Evolutionary conservation across 2,113 vertebrate genomes (phyloP), one percentile per base, ranked within the genome.

Genomic region (Pithys albifrons): DNA sequence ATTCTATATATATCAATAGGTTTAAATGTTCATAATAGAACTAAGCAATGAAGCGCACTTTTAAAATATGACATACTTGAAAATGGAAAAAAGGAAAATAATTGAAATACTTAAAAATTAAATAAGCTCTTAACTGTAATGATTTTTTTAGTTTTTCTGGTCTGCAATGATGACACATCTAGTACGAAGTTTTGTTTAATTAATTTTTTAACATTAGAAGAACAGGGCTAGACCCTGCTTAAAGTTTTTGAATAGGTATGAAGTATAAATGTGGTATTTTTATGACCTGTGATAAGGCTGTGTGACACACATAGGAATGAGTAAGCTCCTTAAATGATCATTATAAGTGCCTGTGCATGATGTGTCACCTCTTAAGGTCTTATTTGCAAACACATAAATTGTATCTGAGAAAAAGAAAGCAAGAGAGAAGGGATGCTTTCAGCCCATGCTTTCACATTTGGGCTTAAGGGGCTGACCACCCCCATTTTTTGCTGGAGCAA

Each of bases 401-500:
- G 12, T 8, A 14, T 48, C 18, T 19, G 31, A 81, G 37, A 41
- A 87, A 73, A 13, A 52, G 37, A 41, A 76, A 91, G 25, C 9
- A 51, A 31, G 18, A 67, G 23, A 43, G 29, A 61, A 75, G 23
- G 5, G 33, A 18, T 23, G 8, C 14, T 45, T 82, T 55, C 62
- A 57, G 14, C 6, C 25, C n/a, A 6, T 13, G 2, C 14, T 74
- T 64, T 43, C 55, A 66, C 1, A 0, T 65, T 19, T 74, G 45
- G 25, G 14, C 5, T 86, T 6, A 4, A 7, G 25, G 23, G 4
- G 17, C 4, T 71, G 31, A 33, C 0, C 7, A 29, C 1, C 9
- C 7, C 3, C 1, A 13, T 4, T 35, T 49, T 41, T 80, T 4
- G 0, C 27, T 89, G 67, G 7, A 89, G 29, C 3, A 76, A 75